These are phyloP conservation scores for Acleris emargana DNA, from an alignment of 2,888 invertebrate genomes.

Conservation along the genomic window DNA sequence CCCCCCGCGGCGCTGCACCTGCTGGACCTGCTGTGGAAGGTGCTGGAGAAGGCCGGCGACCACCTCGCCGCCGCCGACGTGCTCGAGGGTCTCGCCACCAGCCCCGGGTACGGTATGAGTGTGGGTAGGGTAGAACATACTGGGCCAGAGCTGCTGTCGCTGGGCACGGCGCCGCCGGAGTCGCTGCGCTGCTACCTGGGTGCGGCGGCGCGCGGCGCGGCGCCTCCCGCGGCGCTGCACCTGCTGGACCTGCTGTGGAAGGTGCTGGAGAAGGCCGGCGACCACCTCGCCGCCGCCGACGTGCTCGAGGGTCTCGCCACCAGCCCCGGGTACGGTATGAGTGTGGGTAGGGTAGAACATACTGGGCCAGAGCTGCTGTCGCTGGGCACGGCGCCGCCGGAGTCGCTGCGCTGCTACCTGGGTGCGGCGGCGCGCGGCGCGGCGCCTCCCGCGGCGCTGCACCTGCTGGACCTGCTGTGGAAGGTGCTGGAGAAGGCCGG, in stretches of 20 bases:
- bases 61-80: constrained; percentile 96
- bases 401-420: constrained; percentile 91
- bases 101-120: constrained; percentile 86
- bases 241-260: constrained; percentile 96
- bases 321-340: constrained; percentile 85
- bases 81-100: constrained; percentile 92
- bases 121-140: too few relatives aligned
- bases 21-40: constrained; percentile 96
- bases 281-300: constrained; percentile 96
- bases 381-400: constrained; percentile 86
- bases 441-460: constrained; percentile 84
- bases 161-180: constrained; percentile 86
- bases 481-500: constrained; percentile 97
- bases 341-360: too few relatives aligned
- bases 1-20: constrained; percentile 85
- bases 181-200: constrained; percentile 91
- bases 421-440: constrained; percentile 82
- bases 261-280: constrained; percentile 95
- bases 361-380: constrained; percentile 82
- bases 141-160: constrained; percentile 85
- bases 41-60: constrained; percentile 95
- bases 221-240: constrained; percentile 84
- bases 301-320: constrained; percentile 95
- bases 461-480: constrained; percentile 94
- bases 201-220: constrained; percentile 80